Evolutionary conservation across 2,888 invertebrate species (phyloP).

Genomic region (Drosophila kanekoi): DNA sequence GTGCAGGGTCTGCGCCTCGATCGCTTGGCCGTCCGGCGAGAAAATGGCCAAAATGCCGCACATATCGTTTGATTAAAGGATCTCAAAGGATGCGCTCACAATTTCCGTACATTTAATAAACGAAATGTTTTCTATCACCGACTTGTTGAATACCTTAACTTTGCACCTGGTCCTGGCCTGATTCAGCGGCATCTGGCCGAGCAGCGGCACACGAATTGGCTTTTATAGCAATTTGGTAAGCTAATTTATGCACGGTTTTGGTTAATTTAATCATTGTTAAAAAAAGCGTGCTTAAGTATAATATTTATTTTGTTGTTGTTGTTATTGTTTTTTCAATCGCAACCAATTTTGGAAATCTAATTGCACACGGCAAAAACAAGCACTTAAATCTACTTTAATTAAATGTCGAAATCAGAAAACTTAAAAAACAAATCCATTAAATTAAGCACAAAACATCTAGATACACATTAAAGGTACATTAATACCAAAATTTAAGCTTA

Average conservation of each 20-base stretch:
- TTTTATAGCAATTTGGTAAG: slow-evolving; percentile 38
- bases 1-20: slow-evolving; percentile 46
- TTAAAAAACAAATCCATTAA: neutral
- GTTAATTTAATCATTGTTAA: slow-evolving; percentile 12
- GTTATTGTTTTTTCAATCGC: neutral
- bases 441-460: neutral
- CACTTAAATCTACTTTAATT: neutral
- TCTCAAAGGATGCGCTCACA: no score
- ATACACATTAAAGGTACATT: neutral
- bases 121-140: no score
- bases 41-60: slow-evolving; percentile 84
- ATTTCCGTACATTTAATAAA: no score
- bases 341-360: slow-evolving; percentile 5
- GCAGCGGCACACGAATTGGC: neutral
- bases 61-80: slow-evolving; percentile 56
- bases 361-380: neutral
- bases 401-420: no score
- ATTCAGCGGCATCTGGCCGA: slow-evolving; percentile 15
- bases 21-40: slow-evolving; percentile 64
- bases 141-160: neutral
- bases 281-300: neutral
- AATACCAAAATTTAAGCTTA: neutral
- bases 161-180: slow-evolving; percentile 6
- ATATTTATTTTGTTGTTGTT: neutral
- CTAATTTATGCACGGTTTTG: slow-evolving; percentile 26